phyloP scores from a whole-genome alignment of 1,140 invertebrate genomes.

The Eubasilissa regina region DNA sequence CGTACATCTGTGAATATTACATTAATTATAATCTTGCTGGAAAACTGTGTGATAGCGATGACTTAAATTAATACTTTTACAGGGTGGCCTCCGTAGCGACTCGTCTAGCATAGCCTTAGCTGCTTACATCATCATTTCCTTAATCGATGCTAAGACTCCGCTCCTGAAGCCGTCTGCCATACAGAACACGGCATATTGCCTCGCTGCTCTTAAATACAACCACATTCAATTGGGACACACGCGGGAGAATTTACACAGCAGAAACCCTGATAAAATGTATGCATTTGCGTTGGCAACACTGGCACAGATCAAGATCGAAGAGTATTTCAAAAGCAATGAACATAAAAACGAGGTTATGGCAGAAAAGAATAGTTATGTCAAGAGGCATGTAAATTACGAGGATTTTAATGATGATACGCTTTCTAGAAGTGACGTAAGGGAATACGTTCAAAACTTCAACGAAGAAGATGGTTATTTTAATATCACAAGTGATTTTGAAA shows the following conservation, averaged over 20 bases:
- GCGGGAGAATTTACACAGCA: constrained; percentile 59
- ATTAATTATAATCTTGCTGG: too few relatives aligned
- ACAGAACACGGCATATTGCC: constrained; percentile 74
- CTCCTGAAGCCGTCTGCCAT: constrained; percentile 66
- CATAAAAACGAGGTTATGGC: constrained; percentile 45
- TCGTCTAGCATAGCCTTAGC: constrained; percentile 75
- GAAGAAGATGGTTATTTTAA: background rate
- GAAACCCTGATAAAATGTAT: constrained; percentile 64
- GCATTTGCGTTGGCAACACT: constrained; percentile 73
- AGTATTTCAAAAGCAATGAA: constrained; percentile 32
- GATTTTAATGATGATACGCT: background rate
- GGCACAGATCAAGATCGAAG: constrained; percentile 62
- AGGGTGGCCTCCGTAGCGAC: constrained; percentile 80
- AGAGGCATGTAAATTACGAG: constrained; percentile 3
- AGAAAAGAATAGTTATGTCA: constrained; percentile 24
- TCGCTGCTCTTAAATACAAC: constrained; percentile 66
- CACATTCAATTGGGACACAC: constrained; percentile 60
- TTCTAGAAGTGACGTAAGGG: constrained; percentile 1
- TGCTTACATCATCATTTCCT: constrained; percentile 78
- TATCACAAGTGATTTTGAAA: background rate
- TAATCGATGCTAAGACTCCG: constrained; percentile 74
- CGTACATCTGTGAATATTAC: too few relatives aligned
- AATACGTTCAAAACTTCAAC: constrained; percentile 5
- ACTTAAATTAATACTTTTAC: constrained; percentile 41
- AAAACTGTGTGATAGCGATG: background rate